Evolutionary conservation across 2,113 vertebrate genomes (phyloP).

Genomic region (Clinocottus analis): DNA sequence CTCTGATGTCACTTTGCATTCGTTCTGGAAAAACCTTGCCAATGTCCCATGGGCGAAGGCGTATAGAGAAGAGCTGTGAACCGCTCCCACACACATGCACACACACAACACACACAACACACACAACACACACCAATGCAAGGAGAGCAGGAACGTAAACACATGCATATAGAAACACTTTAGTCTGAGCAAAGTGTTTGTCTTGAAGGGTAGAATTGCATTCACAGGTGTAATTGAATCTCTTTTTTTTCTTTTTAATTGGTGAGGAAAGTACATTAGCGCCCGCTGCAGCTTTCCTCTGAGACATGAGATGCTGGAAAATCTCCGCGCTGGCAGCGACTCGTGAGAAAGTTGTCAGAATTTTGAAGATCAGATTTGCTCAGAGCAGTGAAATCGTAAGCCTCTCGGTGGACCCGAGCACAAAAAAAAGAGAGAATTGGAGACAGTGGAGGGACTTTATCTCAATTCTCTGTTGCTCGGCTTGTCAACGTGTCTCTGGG

Average conservation of each 20-base stretch:
- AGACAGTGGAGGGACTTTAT: slow-evolving; percentile 41
- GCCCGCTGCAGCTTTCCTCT: slow-evolving; percentile 17
- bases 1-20: slow-evolving; percentile 70
- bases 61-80: slow-evolving; percentile 51
- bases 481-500: slow-evolving; percentile 50
- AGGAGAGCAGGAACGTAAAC: slow-evolving; percentile 16
- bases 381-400: slow-evolving; percentile 41
- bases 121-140: slow-evolving; percentile 27
- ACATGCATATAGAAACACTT: slow-evolving; percentile 29
- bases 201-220: slow-evolving; percentile 68
- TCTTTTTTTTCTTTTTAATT: slow-evolving; percentile 36
- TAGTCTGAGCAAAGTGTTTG: slow-evolving; percentile 57
- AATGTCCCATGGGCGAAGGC: slow-evolving; percentile 40
- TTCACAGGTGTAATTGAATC: slow-evolving; percentile 76
- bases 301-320: slow-evolving; percentile 36
- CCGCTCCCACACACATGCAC: slow-evolving; percentile 16
- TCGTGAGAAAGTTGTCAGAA: slow-evolving; percentile 48
- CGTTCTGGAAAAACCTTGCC: slow-evolving; percentile 48
- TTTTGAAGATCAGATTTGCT: slow-evolving; percentile 57
- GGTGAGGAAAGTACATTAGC: slow-evolving; percentile 42
- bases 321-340: slow-evolving; percentile 39
- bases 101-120: slow-evolving; percentile 19
- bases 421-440: slow-evolving; percentile 4
- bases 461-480: slow-evolving; percentile 53
- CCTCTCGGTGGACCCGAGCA: slow-evolving; percentile 38